Evolutionary conservation across 2,888 invertebrate genomes (phyloP), one percentile per base, ranked within the genome.

Genomic region (Eupeodes latifasciatus): DNA sequence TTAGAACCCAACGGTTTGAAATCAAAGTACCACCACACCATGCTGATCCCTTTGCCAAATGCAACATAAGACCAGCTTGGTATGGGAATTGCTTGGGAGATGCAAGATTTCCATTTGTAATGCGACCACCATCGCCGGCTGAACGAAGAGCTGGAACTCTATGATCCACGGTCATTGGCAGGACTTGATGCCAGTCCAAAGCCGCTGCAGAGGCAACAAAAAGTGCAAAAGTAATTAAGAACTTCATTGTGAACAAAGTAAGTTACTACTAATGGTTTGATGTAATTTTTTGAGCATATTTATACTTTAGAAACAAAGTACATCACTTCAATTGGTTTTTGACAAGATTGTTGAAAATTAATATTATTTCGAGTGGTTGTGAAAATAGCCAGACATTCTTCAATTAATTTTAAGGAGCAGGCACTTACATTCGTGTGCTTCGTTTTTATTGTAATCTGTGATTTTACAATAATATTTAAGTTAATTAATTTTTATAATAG

Each of bases 1-100:
- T 93, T 1, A 93, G 7, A 10, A 93, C 67, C 90, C 90, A 91
- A 12, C 90, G 91, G 4, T 90, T n/a, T 0, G 92, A 92, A 72
- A 93, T 91, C 67, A 93, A 27, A 66, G 91, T 90, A 34, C 92
- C 93, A 40, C 93, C 93, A 75, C 93, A 93, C 91, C 91, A 93
- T 40, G 90, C 91, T 34, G 89, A 89, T 1, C 89, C 89, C 2
- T 89, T 85, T 0, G 16, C 0, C 0, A 91, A 40, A 59, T 89
- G 85, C 3, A 93, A 75, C 79, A 89, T 4, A 4, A 93, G 85
- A 44, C 92, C 93, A 36, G 78, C 92, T 89, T 93, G 93, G 81
- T 92, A 91, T 36, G 92, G 92, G 71, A 92, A 92, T 75, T 93
- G 92, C 14, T 89, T 90, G 57, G 90, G 91, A 6, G 2, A 19